phyloP scores from a whole-genome alignment of 1,140 invertebrate species.

The Sitophilus oryzae region DNA sequence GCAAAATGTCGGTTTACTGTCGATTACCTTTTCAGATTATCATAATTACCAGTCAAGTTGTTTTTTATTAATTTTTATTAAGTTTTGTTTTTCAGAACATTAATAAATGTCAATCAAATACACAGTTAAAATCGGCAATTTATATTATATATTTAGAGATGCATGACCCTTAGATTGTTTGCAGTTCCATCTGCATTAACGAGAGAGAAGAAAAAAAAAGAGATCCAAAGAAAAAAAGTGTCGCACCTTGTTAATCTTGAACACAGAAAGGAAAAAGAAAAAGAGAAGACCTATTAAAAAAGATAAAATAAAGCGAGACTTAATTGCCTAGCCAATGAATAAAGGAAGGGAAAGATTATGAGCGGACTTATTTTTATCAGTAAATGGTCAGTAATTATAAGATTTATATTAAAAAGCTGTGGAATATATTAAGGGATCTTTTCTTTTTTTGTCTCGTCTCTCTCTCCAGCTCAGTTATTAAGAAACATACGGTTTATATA shows the following conservation, averaged over 20 bases:
- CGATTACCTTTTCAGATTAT: neutral
- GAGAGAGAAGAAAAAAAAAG: neutral
- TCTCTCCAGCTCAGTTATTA: neutral
- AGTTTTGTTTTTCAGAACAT: neutral
- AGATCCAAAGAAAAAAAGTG: neutral
- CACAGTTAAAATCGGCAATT: too few species aligned
- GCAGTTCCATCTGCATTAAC: neutral
- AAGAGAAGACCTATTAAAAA: conserved; percentile 4
- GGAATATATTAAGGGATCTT: conserved; percentile 3
- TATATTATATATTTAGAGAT: too few species aligned
- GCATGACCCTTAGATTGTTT: neutral
- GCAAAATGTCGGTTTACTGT: neutral
- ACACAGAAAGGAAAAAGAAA: conserved; percentile 1
- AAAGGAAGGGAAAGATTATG: conserved; percentile 8
- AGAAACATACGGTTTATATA: conserved; percentile 6
- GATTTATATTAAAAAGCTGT: conserved; percentile 9
- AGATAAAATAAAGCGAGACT: conserved; percentile 2
- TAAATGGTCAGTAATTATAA: conserved; percentile 9
- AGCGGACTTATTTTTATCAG: conserved; percentile 10
- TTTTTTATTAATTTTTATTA: too few species aligned
- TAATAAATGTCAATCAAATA: neutral
- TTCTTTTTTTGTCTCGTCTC: conserved; percentile 3
- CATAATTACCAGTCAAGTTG: neutral
- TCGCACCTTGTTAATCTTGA: conserved; percentile 6
- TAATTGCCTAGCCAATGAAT: conserved; percentile 8